phyloP scores from a whole-genome alignment of 2,113 vertebrate species.

The Myxocyprinus asiaticus region DNA sequence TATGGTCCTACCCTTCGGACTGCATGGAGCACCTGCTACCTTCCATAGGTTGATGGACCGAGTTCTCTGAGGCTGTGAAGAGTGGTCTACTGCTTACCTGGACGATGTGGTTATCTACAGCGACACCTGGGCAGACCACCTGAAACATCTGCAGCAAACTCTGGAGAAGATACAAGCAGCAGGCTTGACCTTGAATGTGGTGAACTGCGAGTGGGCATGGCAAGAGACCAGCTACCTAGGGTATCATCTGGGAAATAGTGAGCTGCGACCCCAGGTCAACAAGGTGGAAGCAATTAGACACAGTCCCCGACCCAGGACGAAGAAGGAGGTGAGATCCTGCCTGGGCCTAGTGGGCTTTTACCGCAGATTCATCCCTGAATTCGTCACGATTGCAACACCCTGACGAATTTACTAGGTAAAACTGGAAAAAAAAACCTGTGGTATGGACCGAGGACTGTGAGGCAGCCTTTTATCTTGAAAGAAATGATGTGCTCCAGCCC shows the following conservation, averaged over 20 bases:
- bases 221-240: constrained; percentile 18
- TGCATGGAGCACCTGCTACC: background rate
- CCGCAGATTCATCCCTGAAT: background rate
- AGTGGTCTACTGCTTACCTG: background rate
- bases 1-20: background rate
- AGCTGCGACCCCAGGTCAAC: background rate
- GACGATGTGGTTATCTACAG: constrained; percentile 20
- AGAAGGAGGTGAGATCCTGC: constrained; percentile 29
- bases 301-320: constrained; percentile 4
- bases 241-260: background rate
- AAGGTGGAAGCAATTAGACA: constrained; percentile 25
- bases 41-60: constrained; percentile 18
- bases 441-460: background rate
- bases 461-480: background rate
- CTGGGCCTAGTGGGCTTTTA: constrained; percentile 1
- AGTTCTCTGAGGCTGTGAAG: background rate
- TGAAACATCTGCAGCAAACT: background rate
- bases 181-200: constrained; percentile 1
- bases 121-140: constrained; percentile 5
- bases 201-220: constrained; percentile 8
- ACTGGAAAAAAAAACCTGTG: background rate
- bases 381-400: background rate
- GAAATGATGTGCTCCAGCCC: background rate
- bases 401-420: background rate
- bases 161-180: background rate